Evolutionary conservation across 2,888 invertebrate species (phyloP), one percentile per base, ranked within the genome.

Genomic region (Patella ulyssiponensis): DNA sequence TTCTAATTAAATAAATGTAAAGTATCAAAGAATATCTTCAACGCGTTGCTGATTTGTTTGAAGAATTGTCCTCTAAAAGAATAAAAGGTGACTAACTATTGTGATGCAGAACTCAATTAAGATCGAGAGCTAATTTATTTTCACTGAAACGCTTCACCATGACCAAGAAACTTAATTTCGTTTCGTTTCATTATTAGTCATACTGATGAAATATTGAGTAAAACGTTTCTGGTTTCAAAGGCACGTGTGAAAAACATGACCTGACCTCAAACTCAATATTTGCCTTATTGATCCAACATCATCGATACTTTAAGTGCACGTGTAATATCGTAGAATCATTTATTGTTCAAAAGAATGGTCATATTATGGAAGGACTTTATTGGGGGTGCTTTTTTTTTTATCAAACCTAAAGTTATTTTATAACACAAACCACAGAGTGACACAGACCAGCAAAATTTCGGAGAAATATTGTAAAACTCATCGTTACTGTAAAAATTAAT

Each of bases 241-340:
- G 64, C 64, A 64, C 64, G 64, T 64, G 64, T 23, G 2, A 64
- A 20, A 64, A 23, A 64, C 64, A 64, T 64, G 64, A 64, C 20
- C 64, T 14, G 64, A 64, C 64, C 64, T 23, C 12, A 64, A n/a
- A 64, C 23, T 64, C 64, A 64, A 64, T 64, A 64, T 64, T 64
- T 64, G 64, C 64, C 20, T 64, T 64, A 64, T 64, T 64, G 64
- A 64, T 64, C 64, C 23, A 12, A 12, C 64, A 23, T 64, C 64
- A 64, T 64, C 64, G 64, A 64, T 64, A 64, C 64, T 20, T 64
- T 23, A 20, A 64, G 3, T 2, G 64, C 64, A 64, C 64, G 64
- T 64, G 64, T 23, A 23, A 64, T 23, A 64, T 23, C 20, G 23
- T 23, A 9, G 11, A 64, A 64, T 4, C 20, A 23, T 23, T 64